Base-by-base conservation (phyloP, 2,113 vertebrate genomes). In the Hippocampus barbouri region DNA sequence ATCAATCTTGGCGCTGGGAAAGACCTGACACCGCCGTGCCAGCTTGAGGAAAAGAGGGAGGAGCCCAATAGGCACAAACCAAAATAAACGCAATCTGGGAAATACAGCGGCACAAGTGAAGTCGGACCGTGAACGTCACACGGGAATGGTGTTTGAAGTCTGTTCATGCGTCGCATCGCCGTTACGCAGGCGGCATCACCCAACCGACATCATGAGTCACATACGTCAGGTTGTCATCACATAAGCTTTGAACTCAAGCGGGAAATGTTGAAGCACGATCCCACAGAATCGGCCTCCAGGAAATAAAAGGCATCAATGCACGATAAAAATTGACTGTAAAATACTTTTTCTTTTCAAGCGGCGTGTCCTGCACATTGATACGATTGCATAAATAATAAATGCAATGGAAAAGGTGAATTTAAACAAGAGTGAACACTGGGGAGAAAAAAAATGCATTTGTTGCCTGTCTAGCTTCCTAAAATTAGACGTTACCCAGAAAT, bases 1-100 rank as follows among this genome's bases (percentile, higher is more conserved):
- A 91, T 90, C 85, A 87, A 87, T 89, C 88, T 89, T 73, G 85
- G 82, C 75, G 75, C 79, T 89, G 83, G 85, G 88, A 90, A 86
- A 85, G 74, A 74, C 71, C 73, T 79, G 75, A 81, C 71, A 84
- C 73, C 73, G 75, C 71, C 76, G 77, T 66, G 68, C 60, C 78
- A 63, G 66, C 72, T 78, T 76, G 59, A 64, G 53, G 69, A 34
- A 66, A 45, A 65, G 40, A 11, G 40, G 71, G 25, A 76, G 59
- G 63, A 79, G 70, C 71, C 38, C 56, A 74, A 53, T 10, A 25
- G 40, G 27, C 12, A 75, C 40, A 68, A 69, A 70, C 2, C 3
- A 40, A 62, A 16, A 43, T 66, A 66, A 66, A 66, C 43, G n/a
- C 43, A 66, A 40, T 34, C 77, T 23, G 20, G 63, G 60, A n/a